A percentile compares a stretch with the other conserved stretches of the same genome.
Conservation (phyloP, 1,140 invertebrate species). For the Drosophila lacteicornis region DNA sequence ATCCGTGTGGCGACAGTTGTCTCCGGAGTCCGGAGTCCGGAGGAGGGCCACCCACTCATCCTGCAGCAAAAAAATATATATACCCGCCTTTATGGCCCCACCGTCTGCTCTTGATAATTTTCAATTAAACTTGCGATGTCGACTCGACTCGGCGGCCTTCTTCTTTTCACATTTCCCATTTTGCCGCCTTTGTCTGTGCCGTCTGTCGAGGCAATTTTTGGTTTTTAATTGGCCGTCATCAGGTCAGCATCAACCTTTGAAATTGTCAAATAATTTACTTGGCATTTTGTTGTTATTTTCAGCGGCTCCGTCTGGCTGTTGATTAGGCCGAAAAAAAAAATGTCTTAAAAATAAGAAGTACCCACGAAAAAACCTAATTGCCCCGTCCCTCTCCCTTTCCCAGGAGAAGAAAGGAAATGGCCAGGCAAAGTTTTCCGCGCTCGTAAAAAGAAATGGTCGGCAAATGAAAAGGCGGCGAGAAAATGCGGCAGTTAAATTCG, state of each 20-base stretch:
- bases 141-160: neutral
- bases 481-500: conserved; percentile 41
- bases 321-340: conserved; percentile 54
- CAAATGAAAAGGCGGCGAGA: conserved; percentile 47
- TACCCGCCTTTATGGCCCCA: conserved; percentile 17
- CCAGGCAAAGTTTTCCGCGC: conserved; percentile 36
- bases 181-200: conserved; percentile 18
- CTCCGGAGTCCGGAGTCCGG: neutral
- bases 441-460: conserved; percentile 46
- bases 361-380: conserved; percentile 46
- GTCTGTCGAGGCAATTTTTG: conserved; percentile 52
- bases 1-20: conserved; percentile 28
- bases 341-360: conserved; percentile 5
- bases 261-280: conserved; percentile 67
- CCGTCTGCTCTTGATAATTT: conserved; percentile 48
- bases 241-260: conserved; percentile 60
- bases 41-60: neutral
- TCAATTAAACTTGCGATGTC: conserved; percentile 59
- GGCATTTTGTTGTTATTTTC: conserved; percentile 21
- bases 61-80: neutral
- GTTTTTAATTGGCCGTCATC: conserved; percentile 64
- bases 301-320: conserved; percentile 16
- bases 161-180: neutral
- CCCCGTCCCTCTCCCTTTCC: conserved; percentile 3
- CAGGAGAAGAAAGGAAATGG: conserved; percentile 11